phyloP scores from a whole-genome alignment of 2,113 vertebrate genomes.

The Lamprologus callipterus region DNA sequence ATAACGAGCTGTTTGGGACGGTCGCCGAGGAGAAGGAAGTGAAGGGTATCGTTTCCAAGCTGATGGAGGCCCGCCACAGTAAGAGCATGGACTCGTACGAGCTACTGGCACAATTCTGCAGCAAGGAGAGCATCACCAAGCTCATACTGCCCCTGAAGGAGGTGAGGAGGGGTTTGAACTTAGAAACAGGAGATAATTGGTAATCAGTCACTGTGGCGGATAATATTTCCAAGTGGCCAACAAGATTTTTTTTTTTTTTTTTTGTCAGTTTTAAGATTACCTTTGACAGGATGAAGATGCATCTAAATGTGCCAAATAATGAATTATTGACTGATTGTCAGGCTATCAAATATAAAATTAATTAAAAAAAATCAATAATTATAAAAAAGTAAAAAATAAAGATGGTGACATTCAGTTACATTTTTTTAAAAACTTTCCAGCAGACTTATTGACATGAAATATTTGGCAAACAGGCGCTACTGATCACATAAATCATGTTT shows the following conservation, averaged over 20 bases:
- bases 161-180: slow-evolving; percentile 64
- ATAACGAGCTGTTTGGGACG: slow-evolving; percentile 87
- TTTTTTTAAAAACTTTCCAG: not conserved
- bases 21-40: slow-evolving; percentile 94
- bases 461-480: not conserved
- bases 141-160: slow-evolving; percentile 92
- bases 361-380: not conserved
- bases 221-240: not conserved
- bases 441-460: not conserved
- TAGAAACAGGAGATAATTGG: not conserved
- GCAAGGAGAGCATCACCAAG: slow-evolving; percentile 80
- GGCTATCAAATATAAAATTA: not conserved
- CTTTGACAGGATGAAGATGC: not conserved
- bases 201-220: not conserved
- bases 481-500: not conserved
- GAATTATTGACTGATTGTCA: not conserved
- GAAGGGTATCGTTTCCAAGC: slow-evolving; percentile 90
- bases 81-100: slow-evolving; percentile 94
- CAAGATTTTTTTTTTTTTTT: not conserved
- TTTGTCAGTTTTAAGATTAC: not conserved
- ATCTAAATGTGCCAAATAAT: not conserved
- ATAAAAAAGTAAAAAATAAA: not conserved
- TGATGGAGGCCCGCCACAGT: slow-evolving; percentile 94
- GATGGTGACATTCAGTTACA: rapidly evolving
- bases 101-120: slow-evolving; percentile 85